These are phyloP conservation scores for Atractosteus spatula DNA, from an alignment of 2,113 vertebrate genomes.

Conservation along the genomic window DNA sequence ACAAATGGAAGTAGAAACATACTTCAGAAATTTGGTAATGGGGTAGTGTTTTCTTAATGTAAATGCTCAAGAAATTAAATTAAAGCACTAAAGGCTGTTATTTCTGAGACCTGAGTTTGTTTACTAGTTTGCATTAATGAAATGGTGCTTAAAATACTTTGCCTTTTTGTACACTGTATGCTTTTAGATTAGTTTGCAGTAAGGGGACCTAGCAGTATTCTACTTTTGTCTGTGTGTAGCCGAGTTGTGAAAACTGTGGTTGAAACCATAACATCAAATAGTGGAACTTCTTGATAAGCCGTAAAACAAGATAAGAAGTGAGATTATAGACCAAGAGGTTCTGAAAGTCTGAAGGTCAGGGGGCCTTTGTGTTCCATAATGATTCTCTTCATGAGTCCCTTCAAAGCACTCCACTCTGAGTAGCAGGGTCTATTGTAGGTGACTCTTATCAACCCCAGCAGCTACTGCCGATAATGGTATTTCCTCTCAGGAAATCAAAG, in stretches of 20 bases:
- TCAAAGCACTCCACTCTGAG: background rate
- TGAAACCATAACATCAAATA: background rate
- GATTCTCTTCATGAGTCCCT: background rate
- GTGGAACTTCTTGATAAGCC: background rate
- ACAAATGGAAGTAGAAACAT: too few relatives aligned
- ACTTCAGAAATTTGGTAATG: too few relatives aligned
- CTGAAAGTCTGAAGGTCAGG: background rate
- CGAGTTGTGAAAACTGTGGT: background rate
- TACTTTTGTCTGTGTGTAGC: too few relatives aligned
- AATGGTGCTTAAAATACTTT: too few relatives aligned
- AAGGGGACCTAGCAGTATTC: too few relatives aligned
- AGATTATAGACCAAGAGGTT: background rate
- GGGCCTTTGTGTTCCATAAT: background rate
- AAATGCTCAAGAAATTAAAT: too few relatives aligned
- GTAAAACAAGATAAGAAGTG: background rate
- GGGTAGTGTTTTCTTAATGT: too few relatives aligned
- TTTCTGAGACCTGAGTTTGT: too few relatives aligned
- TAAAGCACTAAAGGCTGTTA: too few relatives aligned
- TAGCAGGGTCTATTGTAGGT: background rate
- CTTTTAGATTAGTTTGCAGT: too few relatives aligned
- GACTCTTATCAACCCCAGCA: background rate
- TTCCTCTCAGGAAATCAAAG: constrained; percentile 2
- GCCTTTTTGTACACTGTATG: too few relatives aligned
- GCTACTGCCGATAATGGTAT: background rate
- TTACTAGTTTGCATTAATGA: too few relatives aligned